These are phyloP conservation scores for Dolichallabes microphthalmus DNA, from an alignment of 2,113 vertebrate species.

Conservation along the genomic window DNA sequence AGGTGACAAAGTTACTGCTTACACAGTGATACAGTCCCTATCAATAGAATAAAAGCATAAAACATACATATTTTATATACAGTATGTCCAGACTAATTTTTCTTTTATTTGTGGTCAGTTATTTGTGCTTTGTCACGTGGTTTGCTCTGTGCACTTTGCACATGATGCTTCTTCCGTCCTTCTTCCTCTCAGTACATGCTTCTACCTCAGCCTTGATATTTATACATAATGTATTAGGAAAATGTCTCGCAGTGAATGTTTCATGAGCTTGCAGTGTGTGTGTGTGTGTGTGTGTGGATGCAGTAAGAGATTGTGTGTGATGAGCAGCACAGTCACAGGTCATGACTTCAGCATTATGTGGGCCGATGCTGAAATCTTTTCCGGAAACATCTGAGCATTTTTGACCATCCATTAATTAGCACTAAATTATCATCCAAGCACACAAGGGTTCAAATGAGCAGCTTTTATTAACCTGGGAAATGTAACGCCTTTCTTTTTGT, in stretches of 20 bases:
- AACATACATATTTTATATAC: background rate
- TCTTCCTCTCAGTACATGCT: background rate
- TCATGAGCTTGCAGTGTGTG: slow-evolving; percentile 27
- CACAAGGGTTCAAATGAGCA: background rate
- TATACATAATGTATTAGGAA: slow-evolving; percentile 36
- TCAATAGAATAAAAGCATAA: background rate
- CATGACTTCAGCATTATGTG: background rate
- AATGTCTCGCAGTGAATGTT: slow-evolving; percentile 36
- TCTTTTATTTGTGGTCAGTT: background rate
- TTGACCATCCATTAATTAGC: background rate
- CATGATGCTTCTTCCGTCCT: background rate
- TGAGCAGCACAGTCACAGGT: background rate
- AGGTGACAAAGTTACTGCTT: background rate
- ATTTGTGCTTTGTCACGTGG: background rate
- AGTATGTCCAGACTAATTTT: background rate
- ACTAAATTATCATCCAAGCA: background rate
- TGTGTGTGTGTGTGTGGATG: slow-evolving; percentile 19
- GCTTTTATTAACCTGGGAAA: background rate
- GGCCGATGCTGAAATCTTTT: background rate
- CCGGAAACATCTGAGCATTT: background rate
- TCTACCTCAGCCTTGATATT: slow-evolving; percentile 15
- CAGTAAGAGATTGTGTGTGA: background rate
- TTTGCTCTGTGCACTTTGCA: background rate
- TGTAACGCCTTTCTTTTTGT: background rate
- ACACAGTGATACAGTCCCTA: background rate